Conservation (phyloP, 35 echinoderm and acorn worm species). For the Lytechinus variegatus region DNA sequence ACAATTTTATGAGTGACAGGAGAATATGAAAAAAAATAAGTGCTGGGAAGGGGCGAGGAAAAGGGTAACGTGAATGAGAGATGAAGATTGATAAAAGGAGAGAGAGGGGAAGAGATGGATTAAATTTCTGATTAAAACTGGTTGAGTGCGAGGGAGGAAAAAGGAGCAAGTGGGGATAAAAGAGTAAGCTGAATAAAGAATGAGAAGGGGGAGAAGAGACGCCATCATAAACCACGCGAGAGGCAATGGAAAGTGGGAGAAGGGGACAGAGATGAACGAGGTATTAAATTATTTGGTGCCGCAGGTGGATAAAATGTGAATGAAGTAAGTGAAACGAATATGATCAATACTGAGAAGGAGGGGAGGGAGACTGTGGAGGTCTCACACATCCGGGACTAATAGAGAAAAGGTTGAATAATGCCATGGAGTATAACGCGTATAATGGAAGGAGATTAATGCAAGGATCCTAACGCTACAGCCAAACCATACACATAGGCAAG, state of each 20-base stretch:
- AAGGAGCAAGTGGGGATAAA: not conserved
- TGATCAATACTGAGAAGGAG: conserved; percentile 29
- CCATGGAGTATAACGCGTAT: not conserved
- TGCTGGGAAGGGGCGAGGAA: no score
- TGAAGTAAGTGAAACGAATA: conserved; percentile 36
- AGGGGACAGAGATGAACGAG: conserved; percentile 4
- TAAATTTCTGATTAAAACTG: not conserved
- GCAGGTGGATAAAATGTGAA: conserved; percentile 22
- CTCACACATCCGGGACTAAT: not conserved
- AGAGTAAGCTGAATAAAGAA: not conserved
- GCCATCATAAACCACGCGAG: not conserved
- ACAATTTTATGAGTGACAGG: no score
- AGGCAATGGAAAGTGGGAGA: not conserved
- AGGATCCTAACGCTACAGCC: not conserved
- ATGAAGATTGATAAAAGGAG: not conserved
- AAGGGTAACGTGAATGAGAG: not conserved
- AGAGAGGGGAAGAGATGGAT: not conserved
- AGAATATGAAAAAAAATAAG: no score
- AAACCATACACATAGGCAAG: no score
- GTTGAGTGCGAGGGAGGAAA: not conserved
- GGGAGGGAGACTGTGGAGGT: not conserved
- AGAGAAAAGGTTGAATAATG: not conserved
- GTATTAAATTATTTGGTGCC: conserved; percentile 31
- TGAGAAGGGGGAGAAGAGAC: not conserved
- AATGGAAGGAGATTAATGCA: not conserved